These are phyloP conservation scores for Pasiphila rectangulata DNA, from an alignment of 2,888 invertebrate species.

Conservation along the genomic window DNA sequence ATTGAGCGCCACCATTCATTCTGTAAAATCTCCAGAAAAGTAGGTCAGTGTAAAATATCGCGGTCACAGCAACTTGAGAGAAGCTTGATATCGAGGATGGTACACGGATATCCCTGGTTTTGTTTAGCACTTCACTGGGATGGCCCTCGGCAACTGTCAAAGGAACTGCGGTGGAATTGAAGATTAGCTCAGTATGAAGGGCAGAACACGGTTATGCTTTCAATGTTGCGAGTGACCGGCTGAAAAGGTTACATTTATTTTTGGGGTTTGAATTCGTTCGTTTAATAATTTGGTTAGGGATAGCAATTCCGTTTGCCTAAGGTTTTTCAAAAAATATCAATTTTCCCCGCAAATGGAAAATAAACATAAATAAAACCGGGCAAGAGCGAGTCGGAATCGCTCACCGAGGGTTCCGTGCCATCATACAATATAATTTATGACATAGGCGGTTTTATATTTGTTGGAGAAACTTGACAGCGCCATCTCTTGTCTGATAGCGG, in stretches of 20 bases:
- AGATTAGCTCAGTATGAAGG: slow-evolving; percentile 23
- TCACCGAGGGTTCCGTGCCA: too few species aligned
- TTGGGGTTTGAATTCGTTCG: not conserved
- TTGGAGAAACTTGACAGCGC: too few species aligned
- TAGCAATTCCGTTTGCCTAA: too few species aligned
- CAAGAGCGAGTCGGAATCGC: too few species aligned
- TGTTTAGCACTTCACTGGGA: slow-evolving; percentile 58
- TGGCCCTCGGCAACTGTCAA: slow-evolving; percentile 46
- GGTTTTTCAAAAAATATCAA: too few species aligned
- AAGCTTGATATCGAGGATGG: slow-evolving; percentile 41
- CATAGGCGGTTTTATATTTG: too few species aligned
- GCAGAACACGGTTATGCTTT: slow-evolving; percentile 15
- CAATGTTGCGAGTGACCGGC: slow-evolving; percentile 11
- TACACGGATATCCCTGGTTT: slow-evolving; percentile 52
- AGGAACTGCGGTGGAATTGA: slow-evolving; percentile 39
- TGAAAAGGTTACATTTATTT: slow-evolving; percentile 4
- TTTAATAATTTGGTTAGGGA: not conserved
- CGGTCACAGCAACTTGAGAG: slow-evolving; percentile 51
- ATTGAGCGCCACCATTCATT: slow-evolving; percentile 25
- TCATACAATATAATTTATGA: too few species aligned
- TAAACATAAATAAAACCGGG: too few species aligned
- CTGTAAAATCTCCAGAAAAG: slow-evolving; percentile 35
- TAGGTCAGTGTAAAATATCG: slow-evolving; percentile 61
- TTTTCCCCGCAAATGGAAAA: too few species aligned
- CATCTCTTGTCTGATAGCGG: too few species aligned